Conservation (phyloP, 2,113 vertebrate species). For the Empidonax alnorum region DNA sequence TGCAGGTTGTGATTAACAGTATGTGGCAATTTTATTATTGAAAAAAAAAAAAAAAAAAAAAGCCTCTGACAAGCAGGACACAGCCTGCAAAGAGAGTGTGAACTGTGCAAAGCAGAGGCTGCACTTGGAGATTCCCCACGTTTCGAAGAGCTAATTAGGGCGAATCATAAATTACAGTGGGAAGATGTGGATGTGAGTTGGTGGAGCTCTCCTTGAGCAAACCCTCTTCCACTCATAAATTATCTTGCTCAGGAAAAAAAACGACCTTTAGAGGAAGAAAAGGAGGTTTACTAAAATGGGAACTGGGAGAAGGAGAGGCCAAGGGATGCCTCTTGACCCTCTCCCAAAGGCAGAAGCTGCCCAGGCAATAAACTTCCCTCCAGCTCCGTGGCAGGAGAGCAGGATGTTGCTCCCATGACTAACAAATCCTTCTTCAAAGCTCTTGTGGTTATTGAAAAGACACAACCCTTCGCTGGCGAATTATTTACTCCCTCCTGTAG, state of each 20-base stretch:
- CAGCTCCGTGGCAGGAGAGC: not conserved
- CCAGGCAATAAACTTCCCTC: not conserved
- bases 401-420: not conserved
- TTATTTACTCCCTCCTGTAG: not conserved
- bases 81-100: not conserved
- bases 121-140: not conserved
- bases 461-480: not conserved
- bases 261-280: not conserved
- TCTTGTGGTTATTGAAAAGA: not conserved
- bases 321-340: not conserved
- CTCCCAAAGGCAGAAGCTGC: not conserved
- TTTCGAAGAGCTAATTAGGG: not conserved
- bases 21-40: not conserved
- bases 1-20: not conserved
- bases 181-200: not conserved
- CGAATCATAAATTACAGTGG: not conserved
- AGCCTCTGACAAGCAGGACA: not conserved
- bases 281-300: not conserved
- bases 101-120: not conserved
- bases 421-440: not conserved
- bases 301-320: not conserved
- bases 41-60: not conserved
- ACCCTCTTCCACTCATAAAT: not conserved
- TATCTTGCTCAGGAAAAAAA: not conserved
- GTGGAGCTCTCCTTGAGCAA: not conserved